Evolutionary conservation across 2,888 invertebrate species (phyloP).

Genomic region (Mesopsocus fuscifrons): DNA sequence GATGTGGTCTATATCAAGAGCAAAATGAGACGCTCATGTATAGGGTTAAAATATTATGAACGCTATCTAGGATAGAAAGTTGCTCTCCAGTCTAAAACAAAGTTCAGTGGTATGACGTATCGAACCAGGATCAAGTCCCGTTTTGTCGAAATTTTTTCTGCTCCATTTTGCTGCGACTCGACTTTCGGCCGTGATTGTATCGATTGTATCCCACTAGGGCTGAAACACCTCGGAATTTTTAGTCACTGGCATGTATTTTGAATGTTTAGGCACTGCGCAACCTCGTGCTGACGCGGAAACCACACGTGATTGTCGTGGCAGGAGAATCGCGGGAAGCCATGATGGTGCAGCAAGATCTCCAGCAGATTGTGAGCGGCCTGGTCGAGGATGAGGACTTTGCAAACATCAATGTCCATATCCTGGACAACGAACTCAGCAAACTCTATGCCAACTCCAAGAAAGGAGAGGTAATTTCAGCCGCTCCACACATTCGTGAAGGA

Average conservation of each 20-base stretch:
- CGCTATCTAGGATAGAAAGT: too few relatives aligned
- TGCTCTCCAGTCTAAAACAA: too few relatives aligned
- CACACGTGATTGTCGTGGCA: constrained; percentile 80
- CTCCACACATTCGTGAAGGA: constrained; percentile 2
- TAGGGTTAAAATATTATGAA: too few relatives aligned
- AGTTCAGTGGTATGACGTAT: too few relatives aligned
- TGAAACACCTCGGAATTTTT: too few relatives aligned
- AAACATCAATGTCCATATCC: constrained; percentile 67
- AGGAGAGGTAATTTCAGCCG: constrained; percentile 34
- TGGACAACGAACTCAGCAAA: constrained; percentile 86
- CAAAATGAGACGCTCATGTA: too few relatives aligned
- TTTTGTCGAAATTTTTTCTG: too few relatives aligned
- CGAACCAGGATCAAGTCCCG: too few relatives aligned
- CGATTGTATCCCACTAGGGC: too few relatives aligned
- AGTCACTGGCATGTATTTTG: constrained; percentile 12
- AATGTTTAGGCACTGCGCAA: constrained; percentile 46
- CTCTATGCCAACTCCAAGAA: constrained; percentile 83
- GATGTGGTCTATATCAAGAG: too few relatives aligned
- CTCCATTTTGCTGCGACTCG: too few relatives aligned
- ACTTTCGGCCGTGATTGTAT: too few relatives aligned
- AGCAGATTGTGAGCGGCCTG: constrained; percentile 50
- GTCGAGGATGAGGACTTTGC: constrained; percentile 76
- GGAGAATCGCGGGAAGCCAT: constrained; percentile 80
- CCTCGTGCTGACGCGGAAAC: constrained; percentile 77
- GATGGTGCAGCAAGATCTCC: constrained; percentile 60